Base-by-base conservation (phyloP, 2,797 vertebrate genomes). In the Macropus fuliginosus region DNA sequence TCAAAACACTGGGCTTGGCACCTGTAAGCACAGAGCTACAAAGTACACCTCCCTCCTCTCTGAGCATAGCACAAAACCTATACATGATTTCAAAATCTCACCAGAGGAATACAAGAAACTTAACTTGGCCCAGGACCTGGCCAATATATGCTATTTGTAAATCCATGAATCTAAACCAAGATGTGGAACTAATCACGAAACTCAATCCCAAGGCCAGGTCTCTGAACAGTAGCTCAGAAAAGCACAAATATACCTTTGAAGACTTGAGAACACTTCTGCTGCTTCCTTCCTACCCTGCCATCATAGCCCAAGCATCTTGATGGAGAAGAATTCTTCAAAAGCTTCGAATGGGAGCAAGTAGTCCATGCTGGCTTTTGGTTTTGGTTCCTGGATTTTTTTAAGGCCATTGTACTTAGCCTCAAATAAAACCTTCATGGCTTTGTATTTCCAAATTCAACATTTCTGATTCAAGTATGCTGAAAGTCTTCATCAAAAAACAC, bases 141-240 rank as follows among this genome's bases (percentile, higher is more conserved):
- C 98, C 0, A 96, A 98, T 46, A 98, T 98, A 98, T 98, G 98
- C 97, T 93, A 91, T 0, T 99, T 99, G 97, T 98, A 98, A 0
- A 5, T 8, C 94, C 87, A 93, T 98, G 57, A 98, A 97, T 91
- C 98, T 98, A 0, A 96, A 98, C 31, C 95, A 96, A 4, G 90
- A 97, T 0, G 95, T 98, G 9, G 89, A 96, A 46, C 92, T 98
- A 95, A 99, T 98, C n/a, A 96, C 97, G 94, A 97, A 96, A 54
- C 98, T 99, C 94, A 98, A 98, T 96, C 98, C 98, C 91, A 94
- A 91, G 74, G 98, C 98, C 92, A 95, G 27, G 89, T 98, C 97
- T 0, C 98, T 99, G 97, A 94, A 95, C 4, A 97, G 98, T 97
- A 98, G 98, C 98, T 91, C 98, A 90, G 95, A 95, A 34, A 97